Base-by-base conservation (phyloP, 2,113 vertebrate species). In the Abramis brama region DNA sequence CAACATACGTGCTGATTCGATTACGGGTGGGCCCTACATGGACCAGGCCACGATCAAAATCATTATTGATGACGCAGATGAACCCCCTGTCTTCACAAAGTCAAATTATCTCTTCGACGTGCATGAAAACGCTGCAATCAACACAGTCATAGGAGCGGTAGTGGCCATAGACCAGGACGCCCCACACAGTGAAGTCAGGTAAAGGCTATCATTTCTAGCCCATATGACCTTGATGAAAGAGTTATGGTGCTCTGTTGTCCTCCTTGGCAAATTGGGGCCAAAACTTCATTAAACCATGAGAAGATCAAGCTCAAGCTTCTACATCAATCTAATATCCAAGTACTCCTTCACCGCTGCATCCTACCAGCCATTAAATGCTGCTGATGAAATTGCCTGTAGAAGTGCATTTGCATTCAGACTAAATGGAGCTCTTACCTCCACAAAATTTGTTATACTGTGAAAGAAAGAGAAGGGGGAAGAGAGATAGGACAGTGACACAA, bases 31-130 rank as follows among this genome's bases (percentile, higher is more conserved):
- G 0, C 97, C 97, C 52, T 99, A 97, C 93, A 98, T 97, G 93
- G 98, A 99, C 85, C 98, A 97, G 0, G 97, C 98, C 0, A 99
- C 97, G 0, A 94, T 99, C 2, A 98, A 98, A 93, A 94, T 99
- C 0, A 92, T 95, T 0, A 95, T 99, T 2, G 97, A 98, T 78
- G 98, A 99, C 43, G 93, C 98, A 0, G 98, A 99, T 0, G 98
- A 99, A 80, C 97, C 98, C 0, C 98, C 98, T 0, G 90, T 98
- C 12, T 99, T 99, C 93, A 96, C 96, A 36, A 96, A 96, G 6
- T 92, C 97, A 0, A 91, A 94, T 3, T 99, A 99, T 88, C 89
- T 96, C 1, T 94, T 99, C 59, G 97, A 99, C 88, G 97, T 99
- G 52, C 96, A 98, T 36, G 98, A 99, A 90, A 99, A 99, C 0